phyloP scores from a whole-genome alignment of 2,113 vertebrate species.

The Amia ocellicauda region DNA sequence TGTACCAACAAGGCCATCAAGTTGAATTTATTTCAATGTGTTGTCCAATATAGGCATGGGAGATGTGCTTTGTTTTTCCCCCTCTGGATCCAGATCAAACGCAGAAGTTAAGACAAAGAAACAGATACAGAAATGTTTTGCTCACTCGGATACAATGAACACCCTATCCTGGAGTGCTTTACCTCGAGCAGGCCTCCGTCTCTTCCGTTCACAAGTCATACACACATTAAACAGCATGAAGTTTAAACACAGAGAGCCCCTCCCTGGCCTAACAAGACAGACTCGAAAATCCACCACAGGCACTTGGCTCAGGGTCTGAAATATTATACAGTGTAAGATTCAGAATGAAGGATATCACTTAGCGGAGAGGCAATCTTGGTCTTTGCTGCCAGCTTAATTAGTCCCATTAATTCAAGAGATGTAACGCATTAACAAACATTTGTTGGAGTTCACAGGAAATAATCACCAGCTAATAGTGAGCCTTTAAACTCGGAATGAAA shows the following conservation, averaged over 20 bases:
- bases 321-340: conserved; percentile 25
- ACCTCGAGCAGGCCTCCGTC: too few species aligned
- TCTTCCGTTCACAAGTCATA: too few species aligned
- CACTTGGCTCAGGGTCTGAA: conserved; percentile 38
- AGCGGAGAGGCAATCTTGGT: conserved; percentile 16
- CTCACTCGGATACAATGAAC: too few species aligned
- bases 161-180: too few species aligned
- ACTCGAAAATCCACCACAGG: conserved; percentile 9
- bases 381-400: conserved; percentile 38
- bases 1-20: too few species aligned
- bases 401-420: conserved; percentile 36
- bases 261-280: too few species aligned
- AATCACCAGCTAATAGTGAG: conserved; percentile 36
- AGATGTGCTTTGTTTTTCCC: too few species aligned
- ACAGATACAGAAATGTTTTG: too few species aligned
- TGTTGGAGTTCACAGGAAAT: conserved; percentile 35
- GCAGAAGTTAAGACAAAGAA: too few species aligned
- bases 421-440: conserved; percentile 37
- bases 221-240: conserved; percentile 18
- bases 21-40: too few species aligned
- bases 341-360: conserved; percentile 25
- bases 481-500: conserved; percentile 23
- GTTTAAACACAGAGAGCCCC: conserved; percentile 37
- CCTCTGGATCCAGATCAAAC: too few species aligned
- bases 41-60: too few species aligned